Evolutionary conservation across 2,113 vertebrate genomes (phyloP), one percentile per base, ranked within the genome.

Genomic region (Cyanocitta stelleri): DNA sequence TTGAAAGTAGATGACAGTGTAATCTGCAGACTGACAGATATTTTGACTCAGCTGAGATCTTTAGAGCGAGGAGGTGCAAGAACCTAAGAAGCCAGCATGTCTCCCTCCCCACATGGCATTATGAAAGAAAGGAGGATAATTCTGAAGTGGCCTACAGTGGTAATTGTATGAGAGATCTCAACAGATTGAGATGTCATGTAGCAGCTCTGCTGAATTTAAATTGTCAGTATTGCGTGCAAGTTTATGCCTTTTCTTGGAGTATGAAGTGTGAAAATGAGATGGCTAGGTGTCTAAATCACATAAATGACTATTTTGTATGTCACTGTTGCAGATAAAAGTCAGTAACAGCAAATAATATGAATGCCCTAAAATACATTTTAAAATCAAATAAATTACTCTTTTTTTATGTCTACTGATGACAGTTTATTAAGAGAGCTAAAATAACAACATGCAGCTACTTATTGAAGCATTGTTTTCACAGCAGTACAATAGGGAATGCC

Each of bases 71-170:
- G 44, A 89, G 67, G 64, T 72, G 33, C 71, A 80, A 93, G 76
- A 68, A 75, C 76, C 93, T 84, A 55, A 93, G 77, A 49, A 95
- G 75, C 11, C 84, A 89, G 90, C 8, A 2, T 35, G 32, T 75
- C 18, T 91, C 21, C 35, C 33, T 82, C 67, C 35, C 52, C 69
- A 79, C 39, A 16, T 23, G 33, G 59, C 3, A 12, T 95, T 95
- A 81, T 75, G 80, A 72, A 94, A 95, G 85, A 83, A 90, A 80
- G 85, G 58, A 73, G 90, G 69, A 91, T 87, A 92, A 94, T 96
- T 96, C 55, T 96, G 10, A 96, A 96, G 89, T 91, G 59, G 85
- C 75, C 90, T 97, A 62, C 63, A 85, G 85, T 94, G 90, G 82
- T 95, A 97, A 87, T 52, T 61, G 39, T 55, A 61, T 49, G 87